Base-by-base conservation (phyloP, 2,113 vertebrate species). In the Trematomus loennbergii region DNA sequence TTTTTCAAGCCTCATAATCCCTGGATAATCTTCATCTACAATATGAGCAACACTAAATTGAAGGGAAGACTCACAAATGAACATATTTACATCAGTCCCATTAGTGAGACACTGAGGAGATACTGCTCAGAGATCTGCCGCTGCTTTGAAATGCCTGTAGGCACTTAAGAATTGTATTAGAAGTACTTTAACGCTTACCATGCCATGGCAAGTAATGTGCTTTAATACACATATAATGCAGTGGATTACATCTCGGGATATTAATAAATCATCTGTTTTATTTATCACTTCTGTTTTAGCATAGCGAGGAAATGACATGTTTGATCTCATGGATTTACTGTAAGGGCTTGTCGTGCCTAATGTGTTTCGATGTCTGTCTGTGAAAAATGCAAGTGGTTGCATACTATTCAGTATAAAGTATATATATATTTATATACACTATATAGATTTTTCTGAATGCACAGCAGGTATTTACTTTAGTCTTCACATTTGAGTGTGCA, bases 1-100 rank as follows among this genome's bases (percentile, higher is more conserved):
- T 88, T 87, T 87, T 84, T 50, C 62, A 69, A 88, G 83, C 78
- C 72, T 77, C 82, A 83, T 94, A 95, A 94, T 94, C 94, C 94
- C 79, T 65, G 85, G 90, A 93, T 95, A 94, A 95, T 95, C 93
- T 93, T 81, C 83, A 91, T 91, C 91, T 91, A 90, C 89, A 94
- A 89, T 92, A 90, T 91, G 87, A 92, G 84, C 85, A 58, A 72
- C 74, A 69, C 87, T 93, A 91, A 95, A 94, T 90, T 93, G 89
- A 90, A 91, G 80, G 68, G 81, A 86, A 93, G 88, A 89, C 85
- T 91, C 83, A 76, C 91, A 94, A 94, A 94, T 86, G 87, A 95
- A 94, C 90, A 94, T 95, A 93, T 95, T 94, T 94, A 94, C 93
- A 93, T 91, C 87, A 88, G 89, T 90, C 88, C 92, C 91, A 94